Base-by-base conservation (phyloP, 2,113 vertebrate genomes). In the Aepyceros melampus region DNA sequence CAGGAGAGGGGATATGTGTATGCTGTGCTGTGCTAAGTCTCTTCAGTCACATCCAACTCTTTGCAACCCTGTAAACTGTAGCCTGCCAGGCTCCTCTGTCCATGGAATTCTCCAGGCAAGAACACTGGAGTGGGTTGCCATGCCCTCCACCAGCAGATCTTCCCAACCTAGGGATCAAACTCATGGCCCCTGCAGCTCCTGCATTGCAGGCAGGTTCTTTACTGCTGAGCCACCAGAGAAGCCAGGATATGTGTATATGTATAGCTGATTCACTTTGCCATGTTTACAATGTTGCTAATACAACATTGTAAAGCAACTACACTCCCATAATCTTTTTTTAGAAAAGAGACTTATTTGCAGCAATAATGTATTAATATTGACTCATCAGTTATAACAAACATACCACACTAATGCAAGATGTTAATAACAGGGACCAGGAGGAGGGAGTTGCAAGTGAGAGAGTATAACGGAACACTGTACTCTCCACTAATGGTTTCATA, bases 401-500 rank as follows among this genome's bases (percentile, higher is more conserved):
- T 40, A 88, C 14, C 33, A 87, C 36, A 53, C 8, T 79, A 60
- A 56, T 17, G 12, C 78, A 89, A 81, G 16, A 2, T 71, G 45
- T 81, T 93, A 71, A 56, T 33, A 78, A 86, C 9, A 82, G 47
- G 40, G n/a, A 49, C 74, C 11, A 7, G 33, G 40, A 29, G 51
- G 17, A 90, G 27, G 49, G 4, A 21, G 16, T 8, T 43, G 8
- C 49, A 58, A 17, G 27, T 55, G 12, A 76, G 15, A 19, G 7
- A 12, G 29, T 36, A 56, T 4, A 64, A 56, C 13, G 13, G 15
- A 74, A 84, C 7, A 53, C 9, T 64, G 5, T 88, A 74, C 16
- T 49, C 62, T 83, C 16, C 13, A 78, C 12, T 43, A 81, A 47
- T 82, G 56, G 56, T 96, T 85, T 45, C 83, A 7, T 55, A 97